Evolutionary conservation across 2,113 vertebrate species (phyloP).

Genomic region (Sus scrofa): T2T-Sscrofa CM000812.6:230656501-230657000

Average conservation of each 20-base stretch:
- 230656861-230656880: neutral
- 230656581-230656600: neutral
- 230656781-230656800: neutral
- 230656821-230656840: neutral
- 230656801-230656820: constrained; percentile 7
- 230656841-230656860: neutral
- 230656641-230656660: neutral
- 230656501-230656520: neutral
- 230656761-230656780: neutral
- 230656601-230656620: neutral
- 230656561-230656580: neutral
- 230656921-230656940: neutral
- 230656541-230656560: neutral
- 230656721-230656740: neutral
- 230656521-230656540: neutral
- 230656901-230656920: neutral
- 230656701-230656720: constrained; percentile 12
- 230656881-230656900: neutral
- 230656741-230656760: neutral
- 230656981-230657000: neutral
- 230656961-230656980: neutral
- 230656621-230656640: neutral
- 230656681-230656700: neutral
- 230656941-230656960: neutral
- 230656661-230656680: neutral